Base-by-base conservation (phyloP, 2,113 vertebrate genomes). In the Rhizomys pruinosus region DNA sequence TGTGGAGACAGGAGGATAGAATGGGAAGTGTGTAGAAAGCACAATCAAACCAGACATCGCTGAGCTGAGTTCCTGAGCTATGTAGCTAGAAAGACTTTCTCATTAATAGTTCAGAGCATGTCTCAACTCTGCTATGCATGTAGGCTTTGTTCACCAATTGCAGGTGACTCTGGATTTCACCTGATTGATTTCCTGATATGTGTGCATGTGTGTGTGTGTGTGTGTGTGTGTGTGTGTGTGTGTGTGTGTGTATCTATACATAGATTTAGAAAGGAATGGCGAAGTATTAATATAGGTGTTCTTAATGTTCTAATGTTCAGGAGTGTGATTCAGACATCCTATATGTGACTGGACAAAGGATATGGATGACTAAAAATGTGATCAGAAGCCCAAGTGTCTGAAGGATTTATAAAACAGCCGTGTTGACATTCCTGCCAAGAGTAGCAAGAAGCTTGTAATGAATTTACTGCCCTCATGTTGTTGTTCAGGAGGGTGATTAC, bases 391-490 rank as follows among this genome's bases (percentile, higher is more conserved):
- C 57, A 7, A 25, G 10, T 42, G 32, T 63, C 59, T 37, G 57
- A 39, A 42, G 42, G 72, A 3, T 92, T 64, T 91, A 32, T 81
- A 77, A 91, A 82, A 34, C 52, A 68, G 37, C 5, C 32, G 19
- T 17, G 7, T 59, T 81, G 61, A 87, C 19, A 22, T 63, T 11
- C 22, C 0, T 25, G 86, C 55, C 15, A 88, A 76, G 44, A 85
- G 52, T n/a, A 34, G 82, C 64, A 87, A 88, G 84, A 87, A 89
- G 61, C 59, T 89, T 10, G 20, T 87, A 74, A 96, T 95, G 89
- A 81, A 81, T 95, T 87, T 73, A 84, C 57, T 59, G 72, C 86
- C 91, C 66, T 92, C n/a, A 52, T 23, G 37, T 57, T 63, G 52
- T 81, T 91, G 63, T 85, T 81, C 80, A 47, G 29, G 74, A 96